These are phyloP conservation scores for Cordilura impudica DNA, from an alignment of 2,888 invertebrate species.

Conservation along the genomic window DNA sequence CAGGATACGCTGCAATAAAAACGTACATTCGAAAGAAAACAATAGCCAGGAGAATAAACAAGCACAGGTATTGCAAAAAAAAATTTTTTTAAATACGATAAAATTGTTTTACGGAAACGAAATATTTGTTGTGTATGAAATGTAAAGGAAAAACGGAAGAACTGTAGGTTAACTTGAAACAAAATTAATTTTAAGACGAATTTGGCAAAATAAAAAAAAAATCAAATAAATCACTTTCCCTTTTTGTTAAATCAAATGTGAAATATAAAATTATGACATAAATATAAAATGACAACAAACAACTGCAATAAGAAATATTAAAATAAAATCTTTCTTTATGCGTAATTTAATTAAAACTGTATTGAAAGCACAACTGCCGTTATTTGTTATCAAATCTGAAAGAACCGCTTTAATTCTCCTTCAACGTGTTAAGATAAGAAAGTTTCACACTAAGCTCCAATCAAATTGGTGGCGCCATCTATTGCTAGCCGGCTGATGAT, in stretches of 20 bases:
- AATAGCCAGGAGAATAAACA: background rate
- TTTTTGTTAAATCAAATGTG: background rate
- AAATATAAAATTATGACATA: background rate
- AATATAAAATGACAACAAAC: background rate
- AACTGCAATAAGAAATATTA: too few species aligned
- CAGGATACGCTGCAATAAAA: slow-evolving; percentile 50
- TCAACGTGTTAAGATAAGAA: background rate
- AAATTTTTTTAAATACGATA: background rate
- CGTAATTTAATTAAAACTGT: too few species aligned
- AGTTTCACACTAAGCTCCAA: background rate
- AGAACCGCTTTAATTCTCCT: slow-evolving; percentile 8
- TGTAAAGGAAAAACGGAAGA: background rate
- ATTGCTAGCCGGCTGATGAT: slow-evolving; percentile 70
- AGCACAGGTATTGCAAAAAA: background rate
- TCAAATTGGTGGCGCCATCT: slow-evolving; percentile 77
- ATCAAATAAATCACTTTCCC: background rate
- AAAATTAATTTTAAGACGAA: too few species aligned
- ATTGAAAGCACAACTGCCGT: background rate
- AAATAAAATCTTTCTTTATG: too few species aligned
- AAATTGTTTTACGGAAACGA: background rate
- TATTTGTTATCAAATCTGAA: background rate
- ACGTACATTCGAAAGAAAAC: background rate
- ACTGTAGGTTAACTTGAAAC: too few species aligned
- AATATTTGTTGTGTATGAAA: slow-evolving; percentile 1
- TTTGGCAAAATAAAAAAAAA: background rate